These are phyloP conservation scores for Parazoanthus atlanticus DNA, from an alignment of 92 coral and sea anemone genomes.

Conservation along the genomic window DNA sequence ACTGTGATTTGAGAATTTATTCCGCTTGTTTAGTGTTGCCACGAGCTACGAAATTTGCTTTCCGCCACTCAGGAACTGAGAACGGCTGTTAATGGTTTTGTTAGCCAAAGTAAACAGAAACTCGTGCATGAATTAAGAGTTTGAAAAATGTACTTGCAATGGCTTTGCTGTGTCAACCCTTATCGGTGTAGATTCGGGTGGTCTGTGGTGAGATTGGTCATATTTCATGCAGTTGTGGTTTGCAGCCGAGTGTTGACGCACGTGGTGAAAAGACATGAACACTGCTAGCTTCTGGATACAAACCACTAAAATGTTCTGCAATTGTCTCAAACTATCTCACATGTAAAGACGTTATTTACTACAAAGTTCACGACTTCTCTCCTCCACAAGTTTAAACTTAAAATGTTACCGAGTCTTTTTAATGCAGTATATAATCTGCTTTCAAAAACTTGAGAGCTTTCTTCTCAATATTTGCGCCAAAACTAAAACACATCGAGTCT, in stretches of 20 bases:
- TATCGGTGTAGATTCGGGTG: slow-evolving; percentile 20
- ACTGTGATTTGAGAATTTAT: not conserved
- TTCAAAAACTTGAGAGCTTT: not conserved
- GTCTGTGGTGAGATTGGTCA: slow-evolving; percentile 5
- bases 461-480: not conserved
- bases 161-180: slow-evolving; percentile 13
- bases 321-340: not conserved
- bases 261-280: slow-evolving; percentile 9
- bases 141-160: not conserved
- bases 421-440: no score
- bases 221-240: slow-evolving; percentile 21
- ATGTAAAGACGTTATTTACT: not conserved
- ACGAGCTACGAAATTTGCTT: slow-evolving; percentile 7
- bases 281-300: not conserved
- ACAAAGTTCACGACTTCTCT: not conserved
- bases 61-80: slow-evolving; percentile 3
- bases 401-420: no score
- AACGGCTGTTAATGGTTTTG: not conserved
- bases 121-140: not conserved
- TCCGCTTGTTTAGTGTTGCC: slow-evolving; percentile 16
- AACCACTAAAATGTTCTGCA: not conserved
- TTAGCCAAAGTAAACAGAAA: slow-evolving; percentile 24
- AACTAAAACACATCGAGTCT: not conserved
- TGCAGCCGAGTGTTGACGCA: not conserved
- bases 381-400: not conserved